phyloP scores from a whole-genome alignment of 2,113 vertebrate species.

The Trinectes maculatus region DNA sequence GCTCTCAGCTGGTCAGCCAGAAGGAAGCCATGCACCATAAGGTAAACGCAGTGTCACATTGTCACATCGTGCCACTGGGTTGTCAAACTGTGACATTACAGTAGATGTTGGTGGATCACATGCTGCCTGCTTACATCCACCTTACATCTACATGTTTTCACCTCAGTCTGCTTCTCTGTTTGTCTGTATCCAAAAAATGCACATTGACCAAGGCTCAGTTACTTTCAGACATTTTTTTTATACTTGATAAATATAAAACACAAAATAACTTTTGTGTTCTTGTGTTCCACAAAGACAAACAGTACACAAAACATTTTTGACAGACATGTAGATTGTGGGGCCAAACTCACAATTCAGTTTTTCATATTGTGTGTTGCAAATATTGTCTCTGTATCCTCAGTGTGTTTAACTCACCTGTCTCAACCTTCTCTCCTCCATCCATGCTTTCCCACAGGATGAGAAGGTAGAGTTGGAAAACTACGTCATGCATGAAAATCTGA shows the following conservation, averaged over 20 bases:
- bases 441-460: slow-evolving; percentile 89
- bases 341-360: background rate
- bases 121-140: slow-evolving; percentile 17
- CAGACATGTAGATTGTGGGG: background rate
- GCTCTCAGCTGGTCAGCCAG: slow-evolving; percentile 98
- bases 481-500: slow-evolving; percentile 33
- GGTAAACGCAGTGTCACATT: slow-evolving; percentile 72
- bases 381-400: slow-evolving; percentile 36
- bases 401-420: slow-evolving; percentile 65
- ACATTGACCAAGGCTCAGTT: no score
- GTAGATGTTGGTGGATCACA: background rate
- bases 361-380: slow-evolving; percentile 10
- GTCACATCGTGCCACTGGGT: background rate
- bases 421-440: slow-evolving; percentile 81
- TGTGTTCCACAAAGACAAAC: no score
- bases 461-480: slow-evolving; percentile 87
- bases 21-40: slow-evolving; percentile 95
- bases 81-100: background rate
- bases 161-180: slow-evolving; percentile 20
- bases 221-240: no score
- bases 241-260: no score
- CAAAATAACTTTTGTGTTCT: background rate
- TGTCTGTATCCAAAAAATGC: slow-evolving; percentile 14
- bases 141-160: slow-evolving; percentile 29
- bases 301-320: no score